Evolutionary conservation across 1,140 invertebrate species (phyloP), one percentile per base, ranked within the genome.

Genomic region (Drosophila mauritiana): DNA sequence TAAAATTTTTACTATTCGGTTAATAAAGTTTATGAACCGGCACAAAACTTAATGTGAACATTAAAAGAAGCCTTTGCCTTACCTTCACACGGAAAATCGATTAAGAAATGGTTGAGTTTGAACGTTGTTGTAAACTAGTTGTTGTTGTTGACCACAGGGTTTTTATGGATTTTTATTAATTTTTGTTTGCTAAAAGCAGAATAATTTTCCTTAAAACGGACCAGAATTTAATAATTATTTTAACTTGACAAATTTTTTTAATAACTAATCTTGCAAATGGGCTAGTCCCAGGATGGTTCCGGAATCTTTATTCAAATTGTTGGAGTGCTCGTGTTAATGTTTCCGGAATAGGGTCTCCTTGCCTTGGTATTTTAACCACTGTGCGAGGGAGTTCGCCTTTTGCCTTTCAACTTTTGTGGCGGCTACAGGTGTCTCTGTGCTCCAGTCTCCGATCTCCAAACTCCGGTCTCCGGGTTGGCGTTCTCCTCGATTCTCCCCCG

Each of bases 331-430:
- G 27, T 27, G 5, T 27, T 27, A 27, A 36, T 52, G 0, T 17
- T 65, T 22, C 20, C 20, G 20, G 20, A 22, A 22, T 22, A 22
- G 20, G 20, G 2, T 22, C 20, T 22, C 2, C 20, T 20, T 8
- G 6, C 46, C 5, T n/a, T 8, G n/a, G 8, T 2, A 6, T 56
- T 13, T 1, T 7, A 42, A 45, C 73, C 73, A 77, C 73, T 77
- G 73, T 77, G 73, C 73, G 31, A 34, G 53, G 52, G 42, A 63
- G 72, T 80, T 78, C 64, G 78, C 88, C 88, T 89, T 88, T 88
- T 89, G 83, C 83, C 83, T 86, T 86, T 86, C 83, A 86, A 86
- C 83, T 86, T 76, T 62, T 45, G 75, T 69, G 52, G 59, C 43
- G 45, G 73, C 54, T 86, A 86, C 83, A 86, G 83, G 83, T 86